phyloP scores from a whole-genome alignment of 2,113 vertebrate species.

The Xiphorhynchus elegans region DNA sequence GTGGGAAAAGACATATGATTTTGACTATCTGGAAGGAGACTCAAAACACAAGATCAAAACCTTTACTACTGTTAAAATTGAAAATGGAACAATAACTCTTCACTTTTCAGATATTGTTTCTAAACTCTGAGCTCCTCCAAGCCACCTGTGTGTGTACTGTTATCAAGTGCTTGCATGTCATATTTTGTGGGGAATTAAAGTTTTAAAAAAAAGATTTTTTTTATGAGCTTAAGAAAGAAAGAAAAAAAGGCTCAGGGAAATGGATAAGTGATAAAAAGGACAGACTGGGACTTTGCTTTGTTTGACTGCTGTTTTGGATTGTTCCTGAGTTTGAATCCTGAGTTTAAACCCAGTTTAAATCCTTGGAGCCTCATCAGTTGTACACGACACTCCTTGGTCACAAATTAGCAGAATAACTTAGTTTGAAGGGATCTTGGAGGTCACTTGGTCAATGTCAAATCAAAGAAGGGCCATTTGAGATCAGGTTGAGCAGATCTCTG shows the following conservation, averaged over 20 bases:
- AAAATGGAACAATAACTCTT: background rate
- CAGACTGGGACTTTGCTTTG: background rate
- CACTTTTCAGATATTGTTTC: background rate
- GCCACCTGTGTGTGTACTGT: background rate
- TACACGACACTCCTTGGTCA: background rate
- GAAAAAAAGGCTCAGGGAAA: background rate
- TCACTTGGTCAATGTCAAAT: background rate
- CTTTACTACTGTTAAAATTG: background rate
- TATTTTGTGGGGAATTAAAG: background rate
- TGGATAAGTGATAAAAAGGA: background rate
- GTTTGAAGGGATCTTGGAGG: background rate
- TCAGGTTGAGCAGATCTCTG: background rate
- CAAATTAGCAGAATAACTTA: background rate
- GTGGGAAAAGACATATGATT: background rate
- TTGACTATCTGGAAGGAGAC: background rate
- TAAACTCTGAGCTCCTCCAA: background rate
- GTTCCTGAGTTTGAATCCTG: background rate
- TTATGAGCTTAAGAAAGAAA: background rate
- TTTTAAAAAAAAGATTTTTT: background rate
- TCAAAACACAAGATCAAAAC: background rate
- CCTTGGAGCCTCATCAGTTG: background rate
- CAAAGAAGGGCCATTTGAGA: background rate
- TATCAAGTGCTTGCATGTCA: background rate
- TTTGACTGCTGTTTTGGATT: background rate
- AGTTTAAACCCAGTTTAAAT: background rate